Percentiles rank a stretch among this genome's conserved stretches.
These are phyloP conservation scores for Nematostella vectensis DNA, from an alignment of 92 coral and sea anemone species.

Conservation along the genomic window DNA sequence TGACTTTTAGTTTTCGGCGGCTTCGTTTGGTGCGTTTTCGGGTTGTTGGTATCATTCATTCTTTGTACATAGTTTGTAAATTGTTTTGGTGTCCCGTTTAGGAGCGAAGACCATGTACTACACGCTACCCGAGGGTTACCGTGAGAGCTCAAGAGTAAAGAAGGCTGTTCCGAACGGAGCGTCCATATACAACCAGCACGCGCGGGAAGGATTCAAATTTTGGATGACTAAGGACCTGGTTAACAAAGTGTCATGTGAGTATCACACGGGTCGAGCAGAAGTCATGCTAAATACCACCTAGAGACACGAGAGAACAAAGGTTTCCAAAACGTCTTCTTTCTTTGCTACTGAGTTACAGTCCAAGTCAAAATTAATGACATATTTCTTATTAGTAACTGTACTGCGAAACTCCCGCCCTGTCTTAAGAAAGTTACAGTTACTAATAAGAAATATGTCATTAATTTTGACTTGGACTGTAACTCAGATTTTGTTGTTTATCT, in stretches of 20 bases:
- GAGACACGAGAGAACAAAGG: background rate
- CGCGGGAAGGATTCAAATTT: constrained; percentile 74
- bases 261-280: background rate
- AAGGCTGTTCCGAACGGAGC: constrained; percentile 24
- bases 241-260: constrained; percentile 61
- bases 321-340: background rate
- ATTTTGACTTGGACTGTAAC: too few species aligned
- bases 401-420: too few species aligned
- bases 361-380: too few species aligned
- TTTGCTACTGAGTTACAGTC: too few species aligned
- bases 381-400: too few species aligned
- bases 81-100: too few species aligned
- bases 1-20: too few species aligned
- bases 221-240: constrained; percentile 65
- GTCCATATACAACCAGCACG: constrained; percentile 67
- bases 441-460: too few species aligned
- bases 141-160: constrained; percentile 2
- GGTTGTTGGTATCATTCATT: too few species aligned
- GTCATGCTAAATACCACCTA: background rate
- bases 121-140: background rate
- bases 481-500: too few species aligned
- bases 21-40: too few species aligned
- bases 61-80: background rate
- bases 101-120: constrained; percentile 60
- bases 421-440: too few species aligned